Conservation (phyloP, 1,140 invertebrate species). For the Hetaerina americana region DNA sequence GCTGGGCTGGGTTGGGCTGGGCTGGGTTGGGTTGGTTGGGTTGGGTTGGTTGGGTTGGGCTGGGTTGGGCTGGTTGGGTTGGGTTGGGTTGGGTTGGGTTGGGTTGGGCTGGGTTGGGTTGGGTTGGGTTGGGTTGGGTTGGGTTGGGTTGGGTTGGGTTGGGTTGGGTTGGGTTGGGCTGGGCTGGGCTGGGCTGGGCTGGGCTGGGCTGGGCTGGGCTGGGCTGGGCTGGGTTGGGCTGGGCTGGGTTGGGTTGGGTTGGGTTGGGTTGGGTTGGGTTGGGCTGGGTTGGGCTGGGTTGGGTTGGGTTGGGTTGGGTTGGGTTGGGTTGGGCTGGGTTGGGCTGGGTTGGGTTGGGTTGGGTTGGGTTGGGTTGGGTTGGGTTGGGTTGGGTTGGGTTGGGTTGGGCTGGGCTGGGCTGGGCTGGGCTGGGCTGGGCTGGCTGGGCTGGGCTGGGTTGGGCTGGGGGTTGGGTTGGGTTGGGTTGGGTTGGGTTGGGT, state of each 20-base stretch:
- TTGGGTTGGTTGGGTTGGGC: no score
- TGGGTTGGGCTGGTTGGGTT: no score
- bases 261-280: slow-evolving; percentile 20
- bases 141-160: slow-evolving; percentile 14
- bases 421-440: no score
- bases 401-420: slow-evolving; percentile 10
- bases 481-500: slow-evolving; percentile 18
- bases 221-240: slow-evolving; percentile 19
- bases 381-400: slow-evolving; percentile 17
- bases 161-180: slow-evolving; percentile 16
- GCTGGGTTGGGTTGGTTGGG: slow-evolving; percentile 6
- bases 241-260: slow-evolving; percentile 14
- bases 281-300: slow-evolving; percentile 17
- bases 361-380: slow-evolving; percentile 19
- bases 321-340: slow-evolving; percentile 11
- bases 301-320: slow-evolving; percentile 6
- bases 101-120: slow-evolving; percentile 18
- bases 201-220: slow-evolving; percentile 18
- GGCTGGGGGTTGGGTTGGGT: no score
- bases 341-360: slow-evolving; percentile 14
- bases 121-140: slow-evolving; percentile 15
- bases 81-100: slow-evolving; percentile 17
- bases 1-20: slow-evolving; percentile 16
- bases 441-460: no score
- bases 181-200: slow-evolving; percentile 19